Base-by-base conservation (phyloP, 2,113 vertebrate species). In the Cryptotis parvus region DNA sequence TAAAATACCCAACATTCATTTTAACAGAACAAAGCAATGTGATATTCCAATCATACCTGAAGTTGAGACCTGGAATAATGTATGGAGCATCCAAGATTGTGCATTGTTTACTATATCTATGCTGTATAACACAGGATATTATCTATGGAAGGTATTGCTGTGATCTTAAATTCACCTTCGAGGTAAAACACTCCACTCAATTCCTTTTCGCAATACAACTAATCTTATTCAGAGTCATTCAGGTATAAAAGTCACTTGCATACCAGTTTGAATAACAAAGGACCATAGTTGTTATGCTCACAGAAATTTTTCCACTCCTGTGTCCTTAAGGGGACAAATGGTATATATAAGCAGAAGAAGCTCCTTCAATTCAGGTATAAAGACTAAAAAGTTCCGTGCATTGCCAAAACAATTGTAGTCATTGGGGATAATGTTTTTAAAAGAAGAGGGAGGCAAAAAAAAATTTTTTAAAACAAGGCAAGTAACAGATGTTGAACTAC, bases 291-390 rank as follows among this genome's bases (percentile, higher is more conserved):
- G 37, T 15, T 87, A 27, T 65, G 55, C 5, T 69, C 68, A 55
- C 11, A 27, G 58, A 55, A 24, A 15, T 63, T 69, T 87, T 94
- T 84, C 63, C 10, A 70, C 29, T 66, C 35, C 11, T 29, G 4
- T 55, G 31, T 65, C 87, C 65, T 89, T 80, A 72, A 43, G 89
- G 68, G 75, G 68, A 77, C 22, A 43, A 76, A 93, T 70, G 69
- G 14, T 72, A 35, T 65, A 29, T 55, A 73, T 73, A 80, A 90
- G 49, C 84, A 80, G 73, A 72, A 88, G 68, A 43, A 79, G 24
- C 63, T 69, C 37, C 63, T 89, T 91, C 78, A 43, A 55, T 55
- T 20, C 45, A 43, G 66, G 27, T 43, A 61, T 49, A 55, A 84
- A 79, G 24, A 79, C 39, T 31, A 91, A 86, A 84, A 76, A 86